A percentile compares a stretch with the other conserved stretches of the same genome.
Evolutionary conservation across 2,113 vertebrate genomes (phyloP).

Genomic region (Numida meleagris): DNA sequence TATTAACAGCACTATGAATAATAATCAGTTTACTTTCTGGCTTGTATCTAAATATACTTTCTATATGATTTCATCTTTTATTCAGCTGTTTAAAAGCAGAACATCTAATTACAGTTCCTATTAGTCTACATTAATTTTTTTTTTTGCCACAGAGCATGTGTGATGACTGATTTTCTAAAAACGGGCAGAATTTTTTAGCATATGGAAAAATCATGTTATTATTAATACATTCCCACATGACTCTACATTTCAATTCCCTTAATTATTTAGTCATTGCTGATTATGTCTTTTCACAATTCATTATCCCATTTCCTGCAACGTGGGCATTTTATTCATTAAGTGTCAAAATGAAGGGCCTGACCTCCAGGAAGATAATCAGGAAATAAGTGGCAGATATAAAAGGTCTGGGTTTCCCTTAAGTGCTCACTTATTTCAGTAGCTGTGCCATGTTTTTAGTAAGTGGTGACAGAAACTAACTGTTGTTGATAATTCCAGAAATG

Average conservation of each 20-base stretch:
- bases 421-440: constrained; percentile 63
- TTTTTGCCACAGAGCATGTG: constrained; percentile 73
- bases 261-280: constrained; percentile 86
- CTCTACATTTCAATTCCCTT: constrained; percentile 83
- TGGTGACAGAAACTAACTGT: not conserved
- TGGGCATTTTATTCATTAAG: constrained; percentile 83
- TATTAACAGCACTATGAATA: constrained; percentile 84
- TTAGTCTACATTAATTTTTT: constrained; percentile 80
- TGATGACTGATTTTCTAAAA: constrained; percentile 81
- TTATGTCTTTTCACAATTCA: constrained; percentile 86
- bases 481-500: constrained; percentile 34
- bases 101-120: constrained; percentile 84
- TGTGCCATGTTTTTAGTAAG: constrained; percentile 49
- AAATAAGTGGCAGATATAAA: constrained; percentile 75
- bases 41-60: constrained; percentile 85
- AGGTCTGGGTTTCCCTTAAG: constrained; percentile 72
- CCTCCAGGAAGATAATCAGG: constrained; percentile 77
- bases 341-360: constrained; percentile 80
- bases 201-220: constrained; percentile 84
- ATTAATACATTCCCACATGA: constrained; percentile 84
- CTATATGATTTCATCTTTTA: constrained; percentile 89
- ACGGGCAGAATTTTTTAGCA: constrained; percentile 80
- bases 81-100: constrained; percentile 86
- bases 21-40: constrained; percentile 85
- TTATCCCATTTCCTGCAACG: constrained; percentile 80